These are phyloP conservation scores for Agrilus planipennis DNA, from an alignment of 1,140 invertebrate species.

Conservation along the genomic window DNA sequence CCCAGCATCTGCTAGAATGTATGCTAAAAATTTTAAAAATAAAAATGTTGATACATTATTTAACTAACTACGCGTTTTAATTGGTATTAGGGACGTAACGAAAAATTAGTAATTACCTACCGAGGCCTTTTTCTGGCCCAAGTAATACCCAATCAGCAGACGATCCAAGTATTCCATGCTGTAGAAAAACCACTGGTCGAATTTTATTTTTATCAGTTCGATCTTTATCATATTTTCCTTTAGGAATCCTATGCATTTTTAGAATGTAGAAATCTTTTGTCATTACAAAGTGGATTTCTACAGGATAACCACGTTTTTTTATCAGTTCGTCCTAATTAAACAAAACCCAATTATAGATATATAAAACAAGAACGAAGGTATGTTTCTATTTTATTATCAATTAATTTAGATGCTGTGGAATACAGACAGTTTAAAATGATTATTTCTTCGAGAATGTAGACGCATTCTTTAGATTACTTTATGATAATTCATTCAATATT, in stretches of 20 bases:
- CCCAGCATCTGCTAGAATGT: conserved; percentile 53
- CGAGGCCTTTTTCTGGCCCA: conserved; percentile 49
- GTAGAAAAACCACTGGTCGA: conserved; percentile 39
- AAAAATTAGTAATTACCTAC: conserved; percentile 19
- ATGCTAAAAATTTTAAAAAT: conserved; percentile 36
- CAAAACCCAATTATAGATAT: too few relatives aligned
- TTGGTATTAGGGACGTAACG: background rate
- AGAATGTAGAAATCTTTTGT: conserved; percentile 62
- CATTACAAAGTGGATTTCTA: conserved; percentile 49
- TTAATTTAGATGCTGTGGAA: too few relatives aligned
- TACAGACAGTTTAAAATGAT: too few relatives aligned
- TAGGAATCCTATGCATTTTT: conserved; percentile 53
- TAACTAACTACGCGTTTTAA: background rate
- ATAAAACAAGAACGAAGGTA: too few relatives aligned
- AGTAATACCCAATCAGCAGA: conserved; percentile 53
- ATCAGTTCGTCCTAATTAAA: too few relatives aligned
- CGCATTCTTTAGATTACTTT: too few relatives aligned
- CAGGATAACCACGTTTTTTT: conserved; percentile 43
- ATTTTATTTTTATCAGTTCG: conserved; percentile 1
- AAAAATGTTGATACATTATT: background rate
- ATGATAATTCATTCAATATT: too few relatives aligned
- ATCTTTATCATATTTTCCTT: conserved; percentile 16
- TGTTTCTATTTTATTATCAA: too few relatives aligned
- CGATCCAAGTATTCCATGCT: conserved; percentile 57
- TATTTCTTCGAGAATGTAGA: too few relatives aligned